These are phyloP conservation scores for Danio jaintianensis DNA, from an alignment of 2,797 vertebrate genomes.

Conservation along the genomic window DNA sequence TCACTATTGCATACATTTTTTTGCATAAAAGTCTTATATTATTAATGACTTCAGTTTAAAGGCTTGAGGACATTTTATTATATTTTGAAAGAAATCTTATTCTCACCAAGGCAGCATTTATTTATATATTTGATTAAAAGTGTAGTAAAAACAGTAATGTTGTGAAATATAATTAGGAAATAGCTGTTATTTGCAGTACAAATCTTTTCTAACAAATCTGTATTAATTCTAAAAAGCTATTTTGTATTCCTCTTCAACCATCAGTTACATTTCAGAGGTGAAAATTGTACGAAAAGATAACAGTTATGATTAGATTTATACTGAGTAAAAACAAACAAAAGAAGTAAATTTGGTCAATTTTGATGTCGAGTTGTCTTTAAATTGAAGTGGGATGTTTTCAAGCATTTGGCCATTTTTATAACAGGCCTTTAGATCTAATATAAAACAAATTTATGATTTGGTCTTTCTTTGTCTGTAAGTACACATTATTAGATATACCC, in stretches of 20 bases:
- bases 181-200: too few relatives aligned
- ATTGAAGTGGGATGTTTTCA: not conserved
- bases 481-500: not conserved
- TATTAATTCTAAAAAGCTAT: too few relatives aligned
- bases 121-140: not conserved
- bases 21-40: not conserved
- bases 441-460: not conserved
- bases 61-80: not conserved
- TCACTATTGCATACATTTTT: not conserved
- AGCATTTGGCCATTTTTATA: not conserved
- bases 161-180: not conserved
- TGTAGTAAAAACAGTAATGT: not conserved
- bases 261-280: not conserved
- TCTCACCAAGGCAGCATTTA: not conserved
- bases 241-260: too few relatives aligned
- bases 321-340: too few relatives aligned
- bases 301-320: too few relatives aligned
- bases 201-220: too few relatives aligned
- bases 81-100: too few relatives aligned
- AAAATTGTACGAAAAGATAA: not conserved
- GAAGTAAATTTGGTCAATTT: not conserved
- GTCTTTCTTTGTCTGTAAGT: slow-evolving; percentile 3
- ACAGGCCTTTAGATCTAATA: not conserved
- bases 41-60: not conserved
- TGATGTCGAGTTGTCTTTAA: not conserved